A percentile compares a stretch with the other conserved stretches of the same genome.
phyloP scores from a whole-genome alignment of 2,888 invertebrate genomes.

The Pammene aurita region DNA sequence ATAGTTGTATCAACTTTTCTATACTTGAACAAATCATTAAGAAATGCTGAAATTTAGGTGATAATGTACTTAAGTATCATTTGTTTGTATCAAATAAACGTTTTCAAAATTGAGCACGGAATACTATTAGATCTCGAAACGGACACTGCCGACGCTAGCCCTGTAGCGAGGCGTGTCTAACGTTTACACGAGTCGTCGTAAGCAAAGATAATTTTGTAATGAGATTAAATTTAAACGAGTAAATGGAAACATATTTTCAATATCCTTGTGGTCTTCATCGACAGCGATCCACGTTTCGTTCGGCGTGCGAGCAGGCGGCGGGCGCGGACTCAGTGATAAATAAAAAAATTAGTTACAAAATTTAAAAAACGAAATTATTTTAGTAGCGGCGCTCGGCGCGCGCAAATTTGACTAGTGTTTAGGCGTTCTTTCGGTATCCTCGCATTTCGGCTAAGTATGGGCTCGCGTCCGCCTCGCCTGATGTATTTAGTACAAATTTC shows the following conservation, averaged over 20 bases:
- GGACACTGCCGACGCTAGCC: conserved; percentile 74
- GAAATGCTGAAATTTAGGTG: conserved; percentile 78
- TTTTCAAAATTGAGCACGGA: conserved; percentile 78
- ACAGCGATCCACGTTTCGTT: conserved; percentile 78
- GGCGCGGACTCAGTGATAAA: conserved; percentile 79
- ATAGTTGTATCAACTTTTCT: conserved; percentile 83
- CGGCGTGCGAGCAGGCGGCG: conserved; percentile 58
- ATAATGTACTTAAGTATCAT: conserved; percentile 73
- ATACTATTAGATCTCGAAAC: conserved; percentile 78
- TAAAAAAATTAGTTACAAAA: conserved; percentile 75
- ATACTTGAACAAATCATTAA: conserved; percentile 76
- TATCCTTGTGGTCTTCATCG: conserved; percentile 83
- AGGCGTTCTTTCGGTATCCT: conserved; percentile 82
- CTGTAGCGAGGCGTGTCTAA: conserved; percentile 17
- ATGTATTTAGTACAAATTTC: conserved; percentile 84
- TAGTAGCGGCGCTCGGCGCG: conserved; percentile 54
- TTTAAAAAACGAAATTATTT: conserved; percentile 78
- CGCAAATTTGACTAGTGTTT: conserved; percentile 76
- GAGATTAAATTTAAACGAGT: conserved; percentile 55
- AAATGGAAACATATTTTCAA: conserved; percentile 68
- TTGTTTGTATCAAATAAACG: conserved; percentile 68
- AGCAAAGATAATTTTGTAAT: conserved; percentile 70
- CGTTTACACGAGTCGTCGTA: conserved; percentile 46
- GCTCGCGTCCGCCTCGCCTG: conserved; percentile 79
- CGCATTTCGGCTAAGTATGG: conserved; percentile 83